These are phyloP conservation scores for Drosophila emarginata DNA, from an alignment of 2,888 invertebrate species.

Conservation along the genomic window DNA sequence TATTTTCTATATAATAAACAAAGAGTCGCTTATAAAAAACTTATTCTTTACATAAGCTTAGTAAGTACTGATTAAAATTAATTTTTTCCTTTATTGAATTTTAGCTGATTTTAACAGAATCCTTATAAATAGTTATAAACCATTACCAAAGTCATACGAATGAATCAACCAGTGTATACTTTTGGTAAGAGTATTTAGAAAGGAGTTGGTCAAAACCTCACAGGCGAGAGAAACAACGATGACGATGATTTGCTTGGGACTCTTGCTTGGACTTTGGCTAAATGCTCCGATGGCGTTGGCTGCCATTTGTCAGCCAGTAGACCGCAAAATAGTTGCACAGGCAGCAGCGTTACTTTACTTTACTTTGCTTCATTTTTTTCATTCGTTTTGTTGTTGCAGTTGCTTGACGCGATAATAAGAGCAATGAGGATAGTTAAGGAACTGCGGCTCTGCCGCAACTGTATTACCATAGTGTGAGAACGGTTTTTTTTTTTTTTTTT, in stretches of 20 bases:
- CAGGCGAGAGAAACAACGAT: slow-evolving; percentile 16
- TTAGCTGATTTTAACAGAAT: too few species aligned
- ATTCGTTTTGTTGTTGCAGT: slow-evolving; percentile 23
- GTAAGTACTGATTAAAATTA: too few species aligned
- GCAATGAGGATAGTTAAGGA: slow-evolving; percentile 69
- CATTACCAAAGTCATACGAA: too few species aligned
- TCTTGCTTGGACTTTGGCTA: slow-evolving; percentile 59
- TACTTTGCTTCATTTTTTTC: slow-evolving; percentile 39
- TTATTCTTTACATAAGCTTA: too few species aligned
- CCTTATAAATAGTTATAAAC: too few species aligned
- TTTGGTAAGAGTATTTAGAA: not conserved
- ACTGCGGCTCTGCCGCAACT: slow-evolving; percentile 37
- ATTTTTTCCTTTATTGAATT: too few species aligned
- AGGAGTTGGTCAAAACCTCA: not conserved
- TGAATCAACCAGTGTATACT: not conserved
- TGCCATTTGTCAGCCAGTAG: slow-evolving; percentile 72
- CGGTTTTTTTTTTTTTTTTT: slow-evolving; percentile 25
- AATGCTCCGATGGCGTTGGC: slow-evolving; percentile 62
- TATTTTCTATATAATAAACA: too few species aligned
- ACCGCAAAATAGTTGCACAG: slow-evolving; percentile 72
- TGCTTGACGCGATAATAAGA: slow-evolving; percentile 75
- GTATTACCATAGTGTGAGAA: slow-evolving; percentile 62
- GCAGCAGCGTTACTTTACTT: slow-evolving; percentile 36
- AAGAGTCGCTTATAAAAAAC: too few species aligned
- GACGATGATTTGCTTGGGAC: slow-evolving; percentile 25